Evolutionary conservation across 2,113 vertebrate genomes (phyloP).

Genomic region (Scophthalmus maximus): DNA sequence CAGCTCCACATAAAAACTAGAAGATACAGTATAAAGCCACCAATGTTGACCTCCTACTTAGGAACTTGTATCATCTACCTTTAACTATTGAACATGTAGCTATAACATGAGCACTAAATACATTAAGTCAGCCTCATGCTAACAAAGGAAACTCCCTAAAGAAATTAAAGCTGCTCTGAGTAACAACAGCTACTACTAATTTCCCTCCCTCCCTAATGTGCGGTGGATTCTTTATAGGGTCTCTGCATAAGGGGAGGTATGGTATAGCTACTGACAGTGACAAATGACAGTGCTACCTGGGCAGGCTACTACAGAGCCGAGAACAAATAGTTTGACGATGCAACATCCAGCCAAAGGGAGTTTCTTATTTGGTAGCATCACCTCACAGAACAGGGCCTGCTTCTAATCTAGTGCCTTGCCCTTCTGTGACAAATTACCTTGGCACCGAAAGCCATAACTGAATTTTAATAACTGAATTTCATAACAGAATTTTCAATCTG

Average conservation of each 20-base stretch:
- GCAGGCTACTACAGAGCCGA: slow-evolving; percentile 38
- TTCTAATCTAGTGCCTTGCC: slow-evolving; percentile 23
- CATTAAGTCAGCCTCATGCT: background rate
- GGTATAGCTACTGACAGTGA: slow-evolving; percentile 62
- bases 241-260: slow-evolving; percentile 2
- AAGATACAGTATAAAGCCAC: background rate
- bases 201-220: slow-evolving; percentile 13
- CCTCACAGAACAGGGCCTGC: slow-evolving; percentile 2
- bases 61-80: background rate
- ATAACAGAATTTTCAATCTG: no score
- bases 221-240: slow-evolving; percentile 22
- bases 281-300: slow-evolving; percentile 47
- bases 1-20: slow-evolving; percentile 23
- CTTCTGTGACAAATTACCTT: slow-evolving; percentile 41
- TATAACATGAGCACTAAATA: background rate
- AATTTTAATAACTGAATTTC: no score
- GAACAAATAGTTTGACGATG: slow-evolving; percentile 62
- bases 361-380: slow-evolving; percentile 22
- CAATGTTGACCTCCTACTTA: background rate
- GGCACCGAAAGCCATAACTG: no score
- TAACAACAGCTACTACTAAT: slow-evolving; percentile 27
- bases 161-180: slow-evolving; percentile 31
- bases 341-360: slow-evolving; percentile 43
- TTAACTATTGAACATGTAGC: background rate
- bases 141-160: slow-evolving; percentile 14